These are phyloP conservation scores for Nasua narica DNA, from an alignment of 2,797 vertebrate genomes.

Conservation along the genomic window DNA sequence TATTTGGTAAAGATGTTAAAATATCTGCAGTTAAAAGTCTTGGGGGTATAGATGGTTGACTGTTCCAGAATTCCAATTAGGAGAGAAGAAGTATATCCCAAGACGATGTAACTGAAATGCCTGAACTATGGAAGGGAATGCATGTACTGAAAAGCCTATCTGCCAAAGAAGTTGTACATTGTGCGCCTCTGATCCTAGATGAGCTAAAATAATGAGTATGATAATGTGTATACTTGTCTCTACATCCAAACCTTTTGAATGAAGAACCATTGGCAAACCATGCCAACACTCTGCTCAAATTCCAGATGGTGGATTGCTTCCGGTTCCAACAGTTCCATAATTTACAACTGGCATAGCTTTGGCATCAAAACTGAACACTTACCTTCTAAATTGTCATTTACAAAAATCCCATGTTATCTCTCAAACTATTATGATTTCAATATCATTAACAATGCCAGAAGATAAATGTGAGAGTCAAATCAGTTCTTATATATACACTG, in stretches of 20 bases:
- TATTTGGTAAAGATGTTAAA: background rate
- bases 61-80: background rate
- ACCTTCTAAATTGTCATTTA: background rate
- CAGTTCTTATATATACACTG: background rate
- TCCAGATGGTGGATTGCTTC: background rate
- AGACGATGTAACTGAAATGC: background rate
- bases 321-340: background rate
- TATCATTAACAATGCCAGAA: background rate
- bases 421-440: background rate
- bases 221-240: background rate
- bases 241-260: background rate
- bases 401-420: background rate
- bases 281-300: background rate
- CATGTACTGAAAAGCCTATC: background rate
- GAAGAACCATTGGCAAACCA: background rate
- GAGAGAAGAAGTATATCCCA: background rate
- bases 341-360: background rate
- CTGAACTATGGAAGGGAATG: background rate
- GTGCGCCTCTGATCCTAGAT: background rate
- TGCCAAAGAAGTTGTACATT: background rate
- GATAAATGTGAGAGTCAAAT: background rate
- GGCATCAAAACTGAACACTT: background rate
- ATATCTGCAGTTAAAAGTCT: background rate
- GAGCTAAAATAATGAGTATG: background rate
- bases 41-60: background rate